phyloP scores from a whole-genome alignment of 1,140 invertebrate genomes.

The Spodoptera litura region DNA sequence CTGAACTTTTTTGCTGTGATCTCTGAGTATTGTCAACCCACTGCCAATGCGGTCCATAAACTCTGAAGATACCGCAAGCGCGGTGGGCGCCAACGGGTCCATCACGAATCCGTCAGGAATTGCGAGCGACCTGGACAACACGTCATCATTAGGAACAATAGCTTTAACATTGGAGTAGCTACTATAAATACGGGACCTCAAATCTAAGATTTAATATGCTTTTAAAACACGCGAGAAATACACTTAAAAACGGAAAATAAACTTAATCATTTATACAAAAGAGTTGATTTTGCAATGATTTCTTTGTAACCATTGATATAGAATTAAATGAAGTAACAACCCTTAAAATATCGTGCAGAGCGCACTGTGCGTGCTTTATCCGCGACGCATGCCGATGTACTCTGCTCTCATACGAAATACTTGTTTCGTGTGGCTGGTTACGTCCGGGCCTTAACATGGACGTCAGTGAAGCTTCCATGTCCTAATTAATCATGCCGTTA shows the following conservation, averaged over 20 bases:
- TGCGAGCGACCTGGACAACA: conserved; percentile 70
- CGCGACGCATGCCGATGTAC: conserved; percentile 50
- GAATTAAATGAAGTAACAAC: conserved; percentile 9
- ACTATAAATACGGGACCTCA: no score
- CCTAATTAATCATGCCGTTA: not conserved
- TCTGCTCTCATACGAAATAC: conserved; percentile 28
- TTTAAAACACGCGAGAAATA: no score
- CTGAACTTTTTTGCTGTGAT: conserved; percentile 81
- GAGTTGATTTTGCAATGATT: no score
- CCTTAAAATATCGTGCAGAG: conserved; percentile 36
- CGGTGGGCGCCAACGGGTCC: conserved; percentile 77
- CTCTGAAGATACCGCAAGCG: conserved; percentile 74
- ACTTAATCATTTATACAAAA: no score
- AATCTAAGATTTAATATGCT: no score
- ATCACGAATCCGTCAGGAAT: conserved; percentile 79
- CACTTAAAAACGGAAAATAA: no score
- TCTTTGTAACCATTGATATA: not conserved
- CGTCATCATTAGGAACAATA: not conserved
- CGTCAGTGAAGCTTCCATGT: conserved; percentile 2
- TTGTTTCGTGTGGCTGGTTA: conserved; percentile 16
- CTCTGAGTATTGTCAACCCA: conserved; percentile 74
- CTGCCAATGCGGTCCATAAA: conserved; percentile 80
- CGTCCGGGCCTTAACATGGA: not conserved
- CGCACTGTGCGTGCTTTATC: conserved; percentile 43
- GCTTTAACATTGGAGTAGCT: no score